These are phyloP conservation scores for Pogonognathellus flavescens DNA, from an alignment of 1,140 invertebrate genomes.

Conservation along the genomic window DNA sequence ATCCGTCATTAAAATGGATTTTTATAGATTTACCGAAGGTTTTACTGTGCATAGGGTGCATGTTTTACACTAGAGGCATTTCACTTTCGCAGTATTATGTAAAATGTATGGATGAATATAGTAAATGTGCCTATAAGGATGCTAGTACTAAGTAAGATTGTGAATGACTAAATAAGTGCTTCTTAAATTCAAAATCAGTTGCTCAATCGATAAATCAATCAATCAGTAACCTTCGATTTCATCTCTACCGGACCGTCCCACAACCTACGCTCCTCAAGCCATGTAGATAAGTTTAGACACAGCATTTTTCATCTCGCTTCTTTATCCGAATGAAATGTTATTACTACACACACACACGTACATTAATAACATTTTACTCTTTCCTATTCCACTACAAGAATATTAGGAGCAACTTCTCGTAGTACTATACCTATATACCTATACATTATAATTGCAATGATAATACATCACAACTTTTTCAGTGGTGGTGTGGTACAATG, in stretches of 20 bases:
- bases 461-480: too few species aligned
- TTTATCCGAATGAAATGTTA: neutral
- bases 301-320: constrained; percentile 22
- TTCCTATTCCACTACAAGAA: neutral
- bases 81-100: neutral
- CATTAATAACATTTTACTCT: neutral
- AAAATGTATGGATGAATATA: neutral
- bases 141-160: neutral
- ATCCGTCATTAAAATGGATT: too few species aligned
- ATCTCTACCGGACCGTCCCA: constrained; percentile 41
- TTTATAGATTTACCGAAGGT: too few species aligned
- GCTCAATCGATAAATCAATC: constrained; percentile 37
- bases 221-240: constrained; percentile 47
- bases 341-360: too few species aligned
- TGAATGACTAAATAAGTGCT: constrained; percentile 2
- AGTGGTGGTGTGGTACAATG: too few species aligned
- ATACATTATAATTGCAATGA: neutral
- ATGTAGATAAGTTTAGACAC: constrained; percentile 15
- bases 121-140: neutral
- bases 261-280: constrained; percentile 32
- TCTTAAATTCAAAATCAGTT: constrained; percentile 25
- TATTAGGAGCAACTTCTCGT: too few species aligned
- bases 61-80: neutral
- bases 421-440: too few species aligned
- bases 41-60: too few species aligned